These are phyloP conservation scores for Falco berigora DNA, from an alignment of 2,797 vertebrate species.

Conservation along the genomic window DNA sequence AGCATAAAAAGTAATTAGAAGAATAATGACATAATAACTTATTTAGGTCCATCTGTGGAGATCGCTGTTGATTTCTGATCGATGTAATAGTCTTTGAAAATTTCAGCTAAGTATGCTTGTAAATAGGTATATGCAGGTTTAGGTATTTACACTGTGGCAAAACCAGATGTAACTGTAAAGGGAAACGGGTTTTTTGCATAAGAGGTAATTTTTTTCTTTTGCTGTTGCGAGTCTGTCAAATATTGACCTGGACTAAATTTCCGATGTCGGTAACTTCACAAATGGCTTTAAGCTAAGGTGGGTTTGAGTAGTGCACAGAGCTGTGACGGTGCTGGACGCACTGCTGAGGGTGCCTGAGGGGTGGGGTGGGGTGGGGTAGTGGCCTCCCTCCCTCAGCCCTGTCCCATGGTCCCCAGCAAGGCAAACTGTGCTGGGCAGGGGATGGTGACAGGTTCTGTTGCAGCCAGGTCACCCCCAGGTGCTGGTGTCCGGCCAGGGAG, in stretches of 20 bases:
- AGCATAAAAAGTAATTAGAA: neutral
- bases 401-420: neutral
- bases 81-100: neutral
- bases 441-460: neutral
- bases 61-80: neutral
- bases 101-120: neutral
- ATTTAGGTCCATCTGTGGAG: neutral
- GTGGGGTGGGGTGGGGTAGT: rapidly evolving
- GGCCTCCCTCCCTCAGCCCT: neutral
- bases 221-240: neutral
- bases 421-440: neutral
- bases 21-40: neutral
- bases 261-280: neutral
- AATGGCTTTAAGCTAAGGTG: neutral
- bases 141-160: neutral
- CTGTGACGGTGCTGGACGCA: rapidly evolving
- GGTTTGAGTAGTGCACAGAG: neutral
- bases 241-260: neutral
- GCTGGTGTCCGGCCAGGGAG: rapidly evolving
- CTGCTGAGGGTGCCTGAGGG: rapidly evolving
- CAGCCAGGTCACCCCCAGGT: neutral
- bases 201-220: neutral
- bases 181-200: neutral
- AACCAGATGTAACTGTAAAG: neutral
- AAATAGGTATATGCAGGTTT: neutral